Conservation (phyloP, 2,113 vertebrate species). For the Tinamus guttatus region DNA sequence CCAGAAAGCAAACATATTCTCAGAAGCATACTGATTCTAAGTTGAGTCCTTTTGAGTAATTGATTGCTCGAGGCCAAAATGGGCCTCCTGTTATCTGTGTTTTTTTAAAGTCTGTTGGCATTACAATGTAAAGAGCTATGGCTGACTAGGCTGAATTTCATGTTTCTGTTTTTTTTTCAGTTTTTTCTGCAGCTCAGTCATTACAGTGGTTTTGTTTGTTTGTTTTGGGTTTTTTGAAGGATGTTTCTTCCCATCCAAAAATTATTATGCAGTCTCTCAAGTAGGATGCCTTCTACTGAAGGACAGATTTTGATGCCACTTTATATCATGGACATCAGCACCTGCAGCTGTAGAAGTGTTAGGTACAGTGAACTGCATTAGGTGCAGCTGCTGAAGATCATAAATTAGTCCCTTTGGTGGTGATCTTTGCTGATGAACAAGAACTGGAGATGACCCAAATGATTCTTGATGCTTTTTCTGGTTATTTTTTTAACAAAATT, state of each 20-base stretch:
- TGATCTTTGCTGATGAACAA: background rate
- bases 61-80: background rate
- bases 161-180: background rate
- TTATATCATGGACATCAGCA: background rate
- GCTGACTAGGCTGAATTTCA: background rate
- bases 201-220: background rate
- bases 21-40: background rate
- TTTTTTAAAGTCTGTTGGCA: background rate
- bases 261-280: fast-evolving
- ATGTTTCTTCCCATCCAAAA: background rate
- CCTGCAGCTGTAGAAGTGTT: background rate
- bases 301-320: background rate
- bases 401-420: background rate
- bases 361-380: background rate
- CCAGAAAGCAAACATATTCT: background rate
- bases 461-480: background rate
- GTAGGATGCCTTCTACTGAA: background rate
- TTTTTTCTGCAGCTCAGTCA: background rate
- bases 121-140: background rate
- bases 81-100: background rate
- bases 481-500: background rate
- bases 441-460: background rate
- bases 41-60: background rate
- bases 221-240: background rate
- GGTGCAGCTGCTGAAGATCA: background rate